phyloP scores from a whole-genome alignment of 2,888 invertebrate genomes.

The Cantharis lateralis region DNA sequence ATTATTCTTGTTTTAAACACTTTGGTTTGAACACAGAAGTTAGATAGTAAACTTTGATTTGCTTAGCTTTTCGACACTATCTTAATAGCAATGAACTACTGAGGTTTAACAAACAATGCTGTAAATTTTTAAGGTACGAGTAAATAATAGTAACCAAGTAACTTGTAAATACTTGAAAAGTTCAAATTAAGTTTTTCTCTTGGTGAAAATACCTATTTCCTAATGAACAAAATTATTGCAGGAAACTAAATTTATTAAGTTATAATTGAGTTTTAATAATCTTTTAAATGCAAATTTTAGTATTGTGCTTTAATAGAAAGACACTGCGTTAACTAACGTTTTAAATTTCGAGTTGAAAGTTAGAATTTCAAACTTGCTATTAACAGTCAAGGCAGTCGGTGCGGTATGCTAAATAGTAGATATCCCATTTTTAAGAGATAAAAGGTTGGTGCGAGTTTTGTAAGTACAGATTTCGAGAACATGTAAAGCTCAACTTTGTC shows the following conservation, averaged over 20 bases:
- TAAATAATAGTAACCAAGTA: not conserved
- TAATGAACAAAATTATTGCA: not conserved
- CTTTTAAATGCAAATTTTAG: no score
- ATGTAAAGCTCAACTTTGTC: no score
- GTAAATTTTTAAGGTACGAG: not conserved
- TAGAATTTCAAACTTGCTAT: no score
- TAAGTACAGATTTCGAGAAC: no score
- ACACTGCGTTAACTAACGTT: no score
- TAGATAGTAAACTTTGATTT: constrained; percentile 4
- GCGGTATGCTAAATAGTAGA: no score
- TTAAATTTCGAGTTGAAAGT: no score
- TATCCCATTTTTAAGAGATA: no score
- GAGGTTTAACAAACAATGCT: not conserved
- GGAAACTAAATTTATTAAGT: not conserved
- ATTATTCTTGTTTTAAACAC: constrained; percentile 13
- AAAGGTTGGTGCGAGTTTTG: no score
- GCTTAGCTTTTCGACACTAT: not conserved
- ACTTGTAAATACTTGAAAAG: not conserved
- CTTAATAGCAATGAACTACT: constrained; percentile 4
- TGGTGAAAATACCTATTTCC: not conserved
- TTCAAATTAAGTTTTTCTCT: not conserved
- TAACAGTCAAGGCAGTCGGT: no score
- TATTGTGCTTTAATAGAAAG: no score
- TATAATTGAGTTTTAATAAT: not conserved
- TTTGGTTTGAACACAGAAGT: not conserved